Conservation (phyloP, 2,888 invertebrate species). For the Bellardia bayeri region DNA sequence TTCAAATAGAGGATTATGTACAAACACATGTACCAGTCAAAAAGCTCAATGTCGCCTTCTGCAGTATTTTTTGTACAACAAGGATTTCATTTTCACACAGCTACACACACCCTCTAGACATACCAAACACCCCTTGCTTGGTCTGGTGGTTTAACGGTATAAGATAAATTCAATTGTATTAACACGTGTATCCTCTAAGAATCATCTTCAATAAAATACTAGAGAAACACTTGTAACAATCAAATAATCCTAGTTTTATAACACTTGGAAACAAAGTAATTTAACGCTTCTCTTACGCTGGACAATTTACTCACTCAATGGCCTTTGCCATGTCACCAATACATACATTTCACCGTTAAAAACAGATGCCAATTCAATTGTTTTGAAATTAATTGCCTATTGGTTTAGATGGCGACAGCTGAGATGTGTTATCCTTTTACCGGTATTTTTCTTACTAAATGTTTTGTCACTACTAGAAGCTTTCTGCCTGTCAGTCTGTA, state of each 20-base stretch:
- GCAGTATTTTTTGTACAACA: slow-evolving; percentile 21
- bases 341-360: slow-evolving; percentile 39
- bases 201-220: slow-evolving; percentile 41
- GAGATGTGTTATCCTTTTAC: slow-evolving; percentile 19
- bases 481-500: not conserved
- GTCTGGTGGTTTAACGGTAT: not conserved
- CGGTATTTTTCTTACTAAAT: slow-evolving; percentile 24
- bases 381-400: slow-evolving; percentile 69
- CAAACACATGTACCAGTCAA: slow-evolving; percentile 81
- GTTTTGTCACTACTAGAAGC: not conserved
- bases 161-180: slow-evolving; percentile 61
- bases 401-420: not conserved
- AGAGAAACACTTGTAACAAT: slow-evolving; percentile 69
- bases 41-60: slow-evolving; percentile 75
- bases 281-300: slow-evolving; percentile 80
- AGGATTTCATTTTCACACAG: slow-evolving; percentile 58
- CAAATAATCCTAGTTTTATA: slow-evolving; percentile 69
- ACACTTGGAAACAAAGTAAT: slow-evolving; percentile 78
- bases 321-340: not conserved
- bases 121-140: slow-evolving; percentile 43
- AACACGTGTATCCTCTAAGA: slow-evolving; percentile 75
- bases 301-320: slow-evolving; percentile 41
- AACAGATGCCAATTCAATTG: slow-evolving; percentile 76
- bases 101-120: slow-evolving; percentile 43
- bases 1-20: slow-evolving; percentile 81